These are phyloP conservation scores for Atta colombica DNA, from an alignment of 1,140 invertebrate genomes.

Conservation along the genomic window DNA sequence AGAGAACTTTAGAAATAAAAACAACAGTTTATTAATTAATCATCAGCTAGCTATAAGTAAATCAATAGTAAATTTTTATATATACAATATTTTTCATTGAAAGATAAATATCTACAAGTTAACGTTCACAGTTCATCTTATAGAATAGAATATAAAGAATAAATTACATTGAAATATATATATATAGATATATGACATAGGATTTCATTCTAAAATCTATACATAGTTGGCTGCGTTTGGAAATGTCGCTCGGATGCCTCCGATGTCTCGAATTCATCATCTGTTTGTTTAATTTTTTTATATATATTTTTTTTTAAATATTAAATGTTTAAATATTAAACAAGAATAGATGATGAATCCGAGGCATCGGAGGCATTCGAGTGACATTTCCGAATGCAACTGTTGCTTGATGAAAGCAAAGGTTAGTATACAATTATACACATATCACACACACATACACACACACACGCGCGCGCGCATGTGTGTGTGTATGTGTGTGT, in stretches of 20 bases:
- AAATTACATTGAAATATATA: conserved; percentile 59
- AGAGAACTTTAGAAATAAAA: conserved; percentile 51
- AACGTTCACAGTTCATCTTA: conserved; percentile 34
- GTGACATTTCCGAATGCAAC: too few species aligned
- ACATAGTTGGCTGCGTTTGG: conserved; percentile 52
- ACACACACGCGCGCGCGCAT: neutral
- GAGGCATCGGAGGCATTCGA: too few species aligned
- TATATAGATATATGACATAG: conserved; percentile 49
- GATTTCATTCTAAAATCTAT: conserved; percentile 67
- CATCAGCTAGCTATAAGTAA: conserved; percentile 56
- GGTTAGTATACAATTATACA: conserved; percentile 61
- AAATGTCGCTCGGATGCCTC: too few species aligned
- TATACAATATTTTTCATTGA: conserved; percentile 75
- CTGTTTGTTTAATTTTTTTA: too few species aligned
- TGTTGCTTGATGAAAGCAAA: conserved; percentile 62
- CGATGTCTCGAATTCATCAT: too few species aligned
- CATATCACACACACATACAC: neutral
- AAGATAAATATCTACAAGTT: conserved; percentile 70
- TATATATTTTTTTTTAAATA: too few species aligned
- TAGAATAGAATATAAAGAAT: conserved; percentile 54
- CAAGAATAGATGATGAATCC: too few species aligned
- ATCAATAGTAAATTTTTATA: conserved; percentile 73
- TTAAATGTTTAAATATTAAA: too few species aligned
- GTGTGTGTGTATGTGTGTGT: neutral
- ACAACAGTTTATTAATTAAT: conserved; percentile 71